phyloP scores from a whole-genome alignment of 1,140 invertebrate species.

The Macrobrachium nipponense region DNA sequence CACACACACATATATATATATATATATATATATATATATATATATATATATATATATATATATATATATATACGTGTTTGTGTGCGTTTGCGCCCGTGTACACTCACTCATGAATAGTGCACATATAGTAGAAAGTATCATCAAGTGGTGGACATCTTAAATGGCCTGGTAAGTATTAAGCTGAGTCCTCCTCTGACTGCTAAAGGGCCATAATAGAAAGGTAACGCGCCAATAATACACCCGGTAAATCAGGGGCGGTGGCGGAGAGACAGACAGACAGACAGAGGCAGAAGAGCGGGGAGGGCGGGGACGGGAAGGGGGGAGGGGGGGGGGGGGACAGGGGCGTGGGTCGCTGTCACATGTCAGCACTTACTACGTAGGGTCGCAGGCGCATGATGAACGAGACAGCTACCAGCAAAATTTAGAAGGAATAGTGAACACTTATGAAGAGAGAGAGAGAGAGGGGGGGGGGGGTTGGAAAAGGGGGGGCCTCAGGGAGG shows the following conservation, averaged over 20 bases:
- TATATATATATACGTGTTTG: conserved; percentile 1
- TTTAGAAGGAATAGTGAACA: neutral
- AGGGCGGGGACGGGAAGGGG: neutral
- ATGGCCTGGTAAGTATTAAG: no score
- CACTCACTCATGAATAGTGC: neutral
- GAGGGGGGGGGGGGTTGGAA: neutral
- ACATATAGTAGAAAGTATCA: no score
- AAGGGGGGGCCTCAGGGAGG: no score
- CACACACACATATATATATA: neutral
- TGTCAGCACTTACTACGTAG: conserved; percentile 34
- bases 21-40: neutral
- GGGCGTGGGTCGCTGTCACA: conserved; percentile 34
- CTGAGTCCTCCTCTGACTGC: no score
- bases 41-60: conserved; percentile 3
- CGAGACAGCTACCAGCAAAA: conserved; percentile 5
- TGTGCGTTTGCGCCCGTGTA: neutral
- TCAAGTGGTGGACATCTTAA: no score
- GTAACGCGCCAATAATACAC: no score
- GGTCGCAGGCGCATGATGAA: neutral
- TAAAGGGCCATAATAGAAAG: no score
- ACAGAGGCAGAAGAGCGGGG: neutral
- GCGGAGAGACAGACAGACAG: neutral
- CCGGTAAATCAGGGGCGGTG: no score
- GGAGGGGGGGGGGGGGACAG: conserved; percentile 13
- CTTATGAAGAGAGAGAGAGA: no score